Conservation (phyloP, 2,113 vertebrate genomes). For the Petromus typicus region DNA sequence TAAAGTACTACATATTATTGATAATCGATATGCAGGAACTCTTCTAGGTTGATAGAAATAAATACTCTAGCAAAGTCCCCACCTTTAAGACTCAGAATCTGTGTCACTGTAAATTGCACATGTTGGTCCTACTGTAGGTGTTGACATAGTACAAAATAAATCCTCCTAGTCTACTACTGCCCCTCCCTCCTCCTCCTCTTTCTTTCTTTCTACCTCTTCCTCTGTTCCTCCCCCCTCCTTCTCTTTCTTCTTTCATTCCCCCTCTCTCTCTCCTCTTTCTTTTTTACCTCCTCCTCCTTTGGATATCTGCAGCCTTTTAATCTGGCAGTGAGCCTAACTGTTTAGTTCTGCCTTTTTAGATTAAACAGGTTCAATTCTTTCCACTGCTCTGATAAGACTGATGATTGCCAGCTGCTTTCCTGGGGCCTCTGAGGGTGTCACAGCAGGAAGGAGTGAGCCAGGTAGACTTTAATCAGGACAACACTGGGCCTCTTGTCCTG, state of each 20-base stretch:
- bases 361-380: background rate
- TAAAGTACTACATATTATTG: background rate
- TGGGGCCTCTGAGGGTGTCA: background rate
- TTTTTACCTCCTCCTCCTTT: background rate
- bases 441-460: background rate
- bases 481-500: too few species aligned
- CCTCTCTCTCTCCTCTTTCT: too few species aligned
- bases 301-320: background rate
- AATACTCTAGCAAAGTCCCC: background rate
- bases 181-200: background rate
- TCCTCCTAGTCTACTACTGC: background rate
- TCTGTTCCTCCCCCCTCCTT: background rate
- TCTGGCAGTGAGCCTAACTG: background rate
- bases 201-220: background rate
- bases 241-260: background rate
- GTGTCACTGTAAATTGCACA: background rate
- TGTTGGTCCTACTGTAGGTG: background rate
- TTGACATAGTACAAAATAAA: accelerated
- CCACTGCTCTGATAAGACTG: background rate
- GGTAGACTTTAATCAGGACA: background rate
- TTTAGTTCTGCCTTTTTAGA: background rate
- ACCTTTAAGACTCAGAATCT: background rate
- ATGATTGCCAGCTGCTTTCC: background rate
- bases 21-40: background rate
- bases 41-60: background rate